Base-by-base conservation (phyloP, 2,797 vertebrate species). In the Mallotus villosus region DNA sequence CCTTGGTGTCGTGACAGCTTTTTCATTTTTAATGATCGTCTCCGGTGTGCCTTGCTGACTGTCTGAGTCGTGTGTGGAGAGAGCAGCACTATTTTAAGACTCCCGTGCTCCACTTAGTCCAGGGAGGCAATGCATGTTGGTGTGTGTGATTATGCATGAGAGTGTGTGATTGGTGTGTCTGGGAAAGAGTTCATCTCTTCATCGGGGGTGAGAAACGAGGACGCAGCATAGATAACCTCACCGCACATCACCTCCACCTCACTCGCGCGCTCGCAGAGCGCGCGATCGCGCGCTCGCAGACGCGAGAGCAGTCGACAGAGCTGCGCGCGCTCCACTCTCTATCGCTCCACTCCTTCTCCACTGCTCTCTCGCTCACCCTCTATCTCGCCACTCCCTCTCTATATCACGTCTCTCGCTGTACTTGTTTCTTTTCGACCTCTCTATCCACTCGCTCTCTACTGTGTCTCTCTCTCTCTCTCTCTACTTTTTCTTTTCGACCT, bases 71-170 rank as follows among this genome's bases (percentile, higher is more conserved):
- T 37, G 71, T 41, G 62, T 2, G 32, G 24, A 62, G 60, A 62
- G 25, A 62, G 14, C 61, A 73, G 74, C 58, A 71, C 88, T 92
- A 92, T 93, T 91, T 93, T 89, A 88, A 88, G 88, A 84, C 41
- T 68, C 80, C n/a, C n/a, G n/a, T 90, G 89, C 76, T 93, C 90
- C 72, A 92, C 76, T 92, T 92, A 82, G 78, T 85, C 58, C 76
- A 81, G 84, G 57, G 78, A 87, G 65, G 77, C 80, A 77, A 58
- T 59, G 58, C 25, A 22, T 25, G 55, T 58, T 19, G 5, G 55
- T 22, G 55, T 58, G 55, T 58, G 55, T 58, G 55, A 21, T 19
- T 55, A n/a, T 55, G 51, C 12, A 7, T 19, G 51, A 1, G 51
- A 1, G 53, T 57, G 53, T 57, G n/a, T 25, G 58, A 25, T 22